These are phyloP conservation scores for Fringilla coelebs DNA, from an alignment of 2,797 vertebrate genomes.

Conservation along the genomic window DNA sequence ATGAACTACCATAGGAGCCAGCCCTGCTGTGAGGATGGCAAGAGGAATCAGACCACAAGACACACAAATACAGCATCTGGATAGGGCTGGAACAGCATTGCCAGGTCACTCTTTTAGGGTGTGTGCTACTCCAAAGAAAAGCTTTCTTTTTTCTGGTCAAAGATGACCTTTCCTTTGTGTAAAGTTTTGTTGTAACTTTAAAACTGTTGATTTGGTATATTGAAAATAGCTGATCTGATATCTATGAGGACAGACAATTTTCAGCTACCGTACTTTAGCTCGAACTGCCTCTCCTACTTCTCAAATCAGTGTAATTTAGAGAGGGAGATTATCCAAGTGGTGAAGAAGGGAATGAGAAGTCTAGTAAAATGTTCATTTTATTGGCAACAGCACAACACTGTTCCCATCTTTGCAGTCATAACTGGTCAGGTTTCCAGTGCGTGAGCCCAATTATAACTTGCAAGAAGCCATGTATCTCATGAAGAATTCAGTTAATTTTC, in stretches of 20 bases:
- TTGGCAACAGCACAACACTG: neutral
- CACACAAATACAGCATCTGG: neutral
- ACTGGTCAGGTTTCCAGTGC: neutral
- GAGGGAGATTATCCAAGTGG: neutral
- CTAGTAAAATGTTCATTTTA: neutral
- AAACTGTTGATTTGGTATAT: neutral
- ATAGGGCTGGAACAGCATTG: neutral
- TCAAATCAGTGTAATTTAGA: neutral
- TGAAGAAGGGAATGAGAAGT: neutral
- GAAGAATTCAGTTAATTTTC: conserved; percentile 43
- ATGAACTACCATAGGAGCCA: neutral
- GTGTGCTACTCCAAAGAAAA: neutral
- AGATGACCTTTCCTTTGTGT: neutral
- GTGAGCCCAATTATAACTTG: neutral
- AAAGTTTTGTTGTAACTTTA: neutral
- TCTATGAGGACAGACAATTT: neutral
- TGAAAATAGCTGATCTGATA: neutral
- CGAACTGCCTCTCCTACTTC: neutral
- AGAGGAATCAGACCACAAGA: neutral
- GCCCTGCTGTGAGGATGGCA: neutral
- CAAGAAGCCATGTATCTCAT: conserved; percentile 6
- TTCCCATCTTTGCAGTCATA: neutral
- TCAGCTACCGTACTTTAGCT: neutral
- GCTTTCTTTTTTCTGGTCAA: neutral
- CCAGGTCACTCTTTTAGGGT: neutral